Evolutionary conservation across 2,888 invertebrate genomes (phyloP).

Genomic region (Hydraecia micacea): DNA sequence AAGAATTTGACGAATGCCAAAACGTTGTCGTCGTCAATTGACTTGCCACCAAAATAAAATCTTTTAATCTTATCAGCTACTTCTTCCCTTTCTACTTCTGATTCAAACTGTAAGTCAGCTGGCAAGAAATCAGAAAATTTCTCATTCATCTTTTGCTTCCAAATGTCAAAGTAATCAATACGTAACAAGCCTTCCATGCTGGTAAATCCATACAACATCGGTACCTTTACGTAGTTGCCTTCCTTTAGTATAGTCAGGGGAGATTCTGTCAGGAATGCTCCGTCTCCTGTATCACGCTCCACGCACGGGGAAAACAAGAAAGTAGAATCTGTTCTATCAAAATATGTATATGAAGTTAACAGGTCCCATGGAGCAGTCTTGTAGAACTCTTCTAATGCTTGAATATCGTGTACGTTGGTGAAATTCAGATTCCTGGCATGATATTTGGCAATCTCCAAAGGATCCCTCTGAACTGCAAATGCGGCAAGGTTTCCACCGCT

Average conservation of each 20-base stretch:
- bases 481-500: slow-evolving; percentile 72
- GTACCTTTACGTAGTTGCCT: slow-evolving; percentile 70
- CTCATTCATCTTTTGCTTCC: slow-evolving; percentile 75
- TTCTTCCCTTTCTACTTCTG: slow-evolving; percentile 66
- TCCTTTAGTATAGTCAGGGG: slow-evolving; percentile 73
- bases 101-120: slow-evolving; percentile 72
- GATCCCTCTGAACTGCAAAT: slow-evolving; percentile 72
- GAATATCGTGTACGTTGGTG: slow-evolving; percentile 69
- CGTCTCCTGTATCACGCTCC: slow-evolving; percentile 57
- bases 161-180: slow-evolving; percentile 67
- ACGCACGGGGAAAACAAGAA: slow-evolving; percentile 67
- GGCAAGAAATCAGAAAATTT: slow-evolving; percentile 80
- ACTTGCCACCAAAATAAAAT: slow-evolving; percentile 72
- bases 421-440: slow-evolving; percentile 69
- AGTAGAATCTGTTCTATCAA: slow-evolving; percentile 61
- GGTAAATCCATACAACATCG: slow-evolving; percentile 75
- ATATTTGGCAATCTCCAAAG: slow-evolving; percentile 71
- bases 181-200: slow-evolving; percentile 77
- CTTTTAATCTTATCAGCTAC: slow-evolving; percentile 69
- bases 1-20: slow-evolving; percentile 71
- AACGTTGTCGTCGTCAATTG: slow-evolving; percentile 64
- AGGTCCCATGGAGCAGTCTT: slow-evolving; percentile 67
- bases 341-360: slow-evolving; percentile 60
- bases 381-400: slow-evolving; percentile 76
- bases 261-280: slow-evolving; percentile 71